Conservation (phyloP, 2,797 vertebrate genomes). For the Macropodus opercularis region DNA sequence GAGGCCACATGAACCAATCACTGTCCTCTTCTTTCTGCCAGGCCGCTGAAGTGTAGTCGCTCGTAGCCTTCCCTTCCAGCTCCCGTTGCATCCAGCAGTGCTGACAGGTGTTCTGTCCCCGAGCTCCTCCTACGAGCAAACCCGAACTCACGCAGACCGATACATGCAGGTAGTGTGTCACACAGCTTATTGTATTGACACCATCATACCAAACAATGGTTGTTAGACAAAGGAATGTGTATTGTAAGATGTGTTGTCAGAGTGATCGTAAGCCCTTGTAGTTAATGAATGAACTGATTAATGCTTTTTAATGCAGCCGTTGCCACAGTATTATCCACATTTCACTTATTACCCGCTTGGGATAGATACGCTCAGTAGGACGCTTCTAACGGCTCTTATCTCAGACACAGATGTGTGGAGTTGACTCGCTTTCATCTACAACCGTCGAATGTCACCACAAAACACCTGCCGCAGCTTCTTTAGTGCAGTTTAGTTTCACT, state of each 20-base stretch:
- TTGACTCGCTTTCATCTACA: no score
- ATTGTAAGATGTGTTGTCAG: background rate
- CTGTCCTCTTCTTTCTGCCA: background rate
- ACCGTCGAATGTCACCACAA: no score
- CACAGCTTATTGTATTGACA: background rate
- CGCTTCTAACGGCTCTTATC: no score
- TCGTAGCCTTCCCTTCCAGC: background rate
- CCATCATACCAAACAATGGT: background rate
- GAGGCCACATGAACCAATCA: background rate
- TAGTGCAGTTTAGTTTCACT: no score
- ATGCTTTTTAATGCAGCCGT: background rate
- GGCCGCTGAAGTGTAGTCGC: background rate
- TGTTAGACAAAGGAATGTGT: background rate
- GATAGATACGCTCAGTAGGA: no score
- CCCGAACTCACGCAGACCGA: background rate
- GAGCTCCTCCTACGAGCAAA: constrained; percentile 45
- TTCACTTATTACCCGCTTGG: no score
- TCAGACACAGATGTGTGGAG: no score
- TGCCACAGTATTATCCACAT: background rate
- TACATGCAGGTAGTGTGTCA: background rate
- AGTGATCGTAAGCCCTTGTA: background rate
- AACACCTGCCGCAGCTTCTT: no score
- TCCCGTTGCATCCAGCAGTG: background rate
- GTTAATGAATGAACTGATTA: background rate
- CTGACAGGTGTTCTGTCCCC: background rate